These are phyloP conservation scores for Struthio camelus DNA, from an alignment of 2,113 vertebrate species.

Conservation along the genomic window DNA sequence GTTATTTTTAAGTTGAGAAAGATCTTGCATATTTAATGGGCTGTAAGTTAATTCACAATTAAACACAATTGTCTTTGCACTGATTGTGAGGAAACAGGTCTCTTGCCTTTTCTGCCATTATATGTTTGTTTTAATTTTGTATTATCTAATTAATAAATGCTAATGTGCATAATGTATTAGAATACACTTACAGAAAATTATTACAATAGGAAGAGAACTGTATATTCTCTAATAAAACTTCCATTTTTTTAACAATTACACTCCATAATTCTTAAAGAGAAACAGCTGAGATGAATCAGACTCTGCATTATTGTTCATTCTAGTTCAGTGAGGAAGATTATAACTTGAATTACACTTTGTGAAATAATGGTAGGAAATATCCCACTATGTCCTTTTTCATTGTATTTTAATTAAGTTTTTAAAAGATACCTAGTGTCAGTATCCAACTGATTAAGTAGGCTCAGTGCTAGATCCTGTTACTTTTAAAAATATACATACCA, in stretches of 20 bases:
- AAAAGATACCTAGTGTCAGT: background rate
- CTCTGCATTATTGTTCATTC: conserved; percentile 1
- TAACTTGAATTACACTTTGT: conserved; percentile 2
- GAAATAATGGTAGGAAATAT: conserved; percentile 16
- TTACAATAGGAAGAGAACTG: background rate
- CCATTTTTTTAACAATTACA: conserved; percentile 17
- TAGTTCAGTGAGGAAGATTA: background rate
- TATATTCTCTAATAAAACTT: conserved; percentile 11
- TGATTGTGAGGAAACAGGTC: background rate
- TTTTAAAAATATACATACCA: background rate
- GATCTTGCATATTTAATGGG: background rate
- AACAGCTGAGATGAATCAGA: conserved; percentile 10
- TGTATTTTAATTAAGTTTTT: conserved; percentile 32
- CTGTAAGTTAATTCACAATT: conserved; percentile 3
- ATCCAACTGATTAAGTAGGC: conserved; percentile 11
- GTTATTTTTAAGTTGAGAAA: background rate
- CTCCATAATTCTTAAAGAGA: background rate
- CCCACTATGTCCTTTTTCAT: conserved; percentile 1
- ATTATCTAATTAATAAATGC: conserved; percentile 37
- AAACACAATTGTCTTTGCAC: background rate
- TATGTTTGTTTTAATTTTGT: conserved; percentile 18
- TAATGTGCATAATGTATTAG: background rate
- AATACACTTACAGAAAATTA: background rate
- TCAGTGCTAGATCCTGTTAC: background rate
- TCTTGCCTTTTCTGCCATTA: background rate